Conservation (phyloP, 2,113 vertebrate species). For the Nicator chloris region DNA sequence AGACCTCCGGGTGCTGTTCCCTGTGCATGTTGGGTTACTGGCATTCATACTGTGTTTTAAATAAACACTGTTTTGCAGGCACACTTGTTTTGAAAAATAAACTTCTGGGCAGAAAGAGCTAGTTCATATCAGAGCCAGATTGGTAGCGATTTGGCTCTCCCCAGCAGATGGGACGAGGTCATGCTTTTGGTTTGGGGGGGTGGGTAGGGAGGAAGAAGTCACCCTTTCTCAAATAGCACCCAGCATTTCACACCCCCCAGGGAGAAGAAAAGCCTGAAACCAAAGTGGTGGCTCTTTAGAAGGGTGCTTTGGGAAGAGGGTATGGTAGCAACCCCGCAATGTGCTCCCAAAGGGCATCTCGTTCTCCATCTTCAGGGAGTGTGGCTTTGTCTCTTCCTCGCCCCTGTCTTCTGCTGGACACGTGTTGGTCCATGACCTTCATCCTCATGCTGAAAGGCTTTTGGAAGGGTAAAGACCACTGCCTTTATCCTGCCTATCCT, state of each 20-base stretch:
- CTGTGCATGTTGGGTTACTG: not conserved
- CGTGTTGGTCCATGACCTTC: not conserved
- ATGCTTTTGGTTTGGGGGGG: not conserved
- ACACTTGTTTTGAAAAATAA: conserved; percentile 51
- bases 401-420: not conserved
- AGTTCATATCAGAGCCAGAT: not conserved
- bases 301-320: not conserved
- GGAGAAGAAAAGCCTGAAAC: not conserved
- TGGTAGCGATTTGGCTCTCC: not conserved
- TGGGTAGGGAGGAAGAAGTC: not conserved
- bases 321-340: rapidly evolving
- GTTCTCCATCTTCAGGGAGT: not conserved
- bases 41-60: conserved; percentile 27
- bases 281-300: not conserved
- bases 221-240: not conserved
- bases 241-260: not conserved
- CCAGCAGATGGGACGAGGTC: not conserved
- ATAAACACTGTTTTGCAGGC: conserved; percentile 33
- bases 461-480: not conserved
- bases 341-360: not conserved
- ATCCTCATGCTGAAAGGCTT: not conserved
- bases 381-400: not conserved
- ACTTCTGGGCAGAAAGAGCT: conserved; percentile 10
- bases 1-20: conserved; percentile 25
- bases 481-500: not conserved